Evolutionary conservation across 2,888 invertebrate genomes (phyloP).

Genomic region (Caenorhabditis macrosperma): DNA sequence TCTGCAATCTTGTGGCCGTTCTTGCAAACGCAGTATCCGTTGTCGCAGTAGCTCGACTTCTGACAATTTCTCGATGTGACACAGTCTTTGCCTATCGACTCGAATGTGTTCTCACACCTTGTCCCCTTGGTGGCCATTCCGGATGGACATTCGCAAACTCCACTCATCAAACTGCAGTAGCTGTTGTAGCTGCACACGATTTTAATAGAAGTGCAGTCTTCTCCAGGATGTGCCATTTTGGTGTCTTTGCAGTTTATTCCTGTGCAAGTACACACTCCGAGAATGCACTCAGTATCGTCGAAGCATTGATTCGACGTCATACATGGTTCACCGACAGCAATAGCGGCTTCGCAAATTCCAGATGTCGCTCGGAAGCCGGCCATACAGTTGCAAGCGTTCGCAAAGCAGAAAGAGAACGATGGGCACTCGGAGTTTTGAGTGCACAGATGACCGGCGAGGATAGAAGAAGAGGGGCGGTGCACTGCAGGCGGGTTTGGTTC

Average conservation of each 20-base stretch:
- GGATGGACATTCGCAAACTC: slow-evolving; percentile 78
- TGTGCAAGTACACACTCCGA: slow-evolving; percentile 64
- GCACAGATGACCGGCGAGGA: slow-evolving; percentile 66
- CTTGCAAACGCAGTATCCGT: slow-evolving; percentile 75
- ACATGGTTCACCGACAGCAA: slow-evolving; percentile 63
- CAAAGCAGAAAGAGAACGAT: slow-evolving; percentile 68
- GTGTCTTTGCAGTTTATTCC: slow-evolving; percentile 62
- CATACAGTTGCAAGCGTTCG: slow-evolving; percentile 75
- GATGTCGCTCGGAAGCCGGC: slow-evolving; percentile 69
- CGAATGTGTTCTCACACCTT: slow-evolving; percentile 69
- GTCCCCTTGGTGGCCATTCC: slow-evolving; percentile 71
- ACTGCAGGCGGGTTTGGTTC: slow-evolving; percentile 11
- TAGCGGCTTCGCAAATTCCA: slow-evolving; percentile 65
- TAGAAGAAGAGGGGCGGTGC: slow-evolving; percentile 21
- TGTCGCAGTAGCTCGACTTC: slow-evolving; percentile 77
- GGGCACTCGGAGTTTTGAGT: slow-evolving; percentile 65
- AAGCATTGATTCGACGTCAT: slow-evolving; percentile 66
- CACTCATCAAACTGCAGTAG: slow-evolving; percentile 74
- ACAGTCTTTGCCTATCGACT: slow-evolving; percentile 73
- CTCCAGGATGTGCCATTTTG: slow-evolving; percentile 73
- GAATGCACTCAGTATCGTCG: slow-evolving; percentile 60
- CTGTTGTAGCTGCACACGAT: slow-evolving; percentile 70
- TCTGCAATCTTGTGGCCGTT: slow-evolving; percentile 33
- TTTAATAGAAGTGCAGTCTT: slow-evolving; percentile 65
- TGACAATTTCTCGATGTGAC: slow-evolving; percentile 73